Conservation (phyloP, 2,797 vertebrate species). For the Ctenochaetus hawaiiensis region DNA sequence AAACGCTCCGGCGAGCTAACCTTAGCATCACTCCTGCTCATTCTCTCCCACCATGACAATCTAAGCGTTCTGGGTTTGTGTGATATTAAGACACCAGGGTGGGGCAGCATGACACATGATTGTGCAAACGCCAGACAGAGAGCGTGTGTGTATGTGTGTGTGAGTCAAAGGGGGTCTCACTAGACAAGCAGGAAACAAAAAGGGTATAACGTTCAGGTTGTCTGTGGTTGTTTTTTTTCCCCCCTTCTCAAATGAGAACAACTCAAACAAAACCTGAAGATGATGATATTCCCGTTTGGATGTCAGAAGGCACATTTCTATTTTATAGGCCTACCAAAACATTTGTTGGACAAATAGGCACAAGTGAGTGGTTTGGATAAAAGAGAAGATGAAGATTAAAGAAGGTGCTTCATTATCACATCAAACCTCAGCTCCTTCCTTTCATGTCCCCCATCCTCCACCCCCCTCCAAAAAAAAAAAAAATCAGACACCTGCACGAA, state of each 20-base stretch:
- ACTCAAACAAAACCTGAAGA: constrained; percentile 25
- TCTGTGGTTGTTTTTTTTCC: constrained; percentile 3
- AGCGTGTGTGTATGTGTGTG: neutral
- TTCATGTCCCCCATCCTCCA: constrained; percentile 63
- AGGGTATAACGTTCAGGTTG: constrained; percentile 10
- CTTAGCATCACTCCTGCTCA: constrained; percentile 65
- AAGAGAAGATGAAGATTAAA: constrained; percentile 70
- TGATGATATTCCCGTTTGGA: constrained; percentile 42
- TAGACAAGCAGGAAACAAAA: constrained; percentile 8
- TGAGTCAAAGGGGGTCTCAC: constrained; percentile 19
- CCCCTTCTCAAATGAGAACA: constrained; percentile 20
- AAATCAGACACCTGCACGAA: constrained; percentile 56
- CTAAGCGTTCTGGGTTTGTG: constrained; percentile 57
- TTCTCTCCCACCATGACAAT: constrained; percentile 61
- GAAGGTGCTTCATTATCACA: constrained; percentile 80
- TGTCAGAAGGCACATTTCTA: constrained; percentile 17
- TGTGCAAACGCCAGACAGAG: constrained; percentile 12
- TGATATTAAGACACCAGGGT: constrained; percentile 53
- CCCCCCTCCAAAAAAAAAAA: constrained; percentile 1
- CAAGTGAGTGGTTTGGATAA: constrained; percentile 63
- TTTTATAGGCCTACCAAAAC: constrained; percentile 54
- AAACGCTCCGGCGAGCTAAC: constrained; percentile 73
- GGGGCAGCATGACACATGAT: constrained; percentile 20
- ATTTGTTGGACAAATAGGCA: constrained; percentile 77
- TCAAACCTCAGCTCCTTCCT: constrained; percentile 74